A percentile compares a stretch with the other conserved stretches of the same genome.
phyloP scores from a whole-genome alignment of 2,888 invertebrate species.

The Alviniconcha strummeri region DNA sequence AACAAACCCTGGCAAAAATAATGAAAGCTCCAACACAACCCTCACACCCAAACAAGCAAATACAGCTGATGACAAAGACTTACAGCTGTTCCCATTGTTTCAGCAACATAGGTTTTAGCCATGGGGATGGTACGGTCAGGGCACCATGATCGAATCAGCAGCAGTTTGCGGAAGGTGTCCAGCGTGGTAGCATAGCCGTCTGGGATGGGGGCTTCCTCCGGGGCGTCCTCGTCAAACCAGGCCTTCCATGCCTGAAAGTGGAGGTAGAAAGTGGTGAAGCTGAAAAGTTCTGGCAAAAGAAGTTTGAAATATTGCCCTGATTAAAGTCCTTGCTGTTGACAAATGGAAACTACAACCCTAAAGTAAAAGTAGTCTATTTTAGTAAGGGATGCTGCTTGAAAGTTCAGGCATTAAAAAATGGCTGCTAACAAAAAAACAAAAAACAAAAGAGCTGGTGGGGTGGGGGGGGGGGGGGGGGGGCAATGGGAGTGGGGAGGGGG shows the following conservation, averaged over 20 bases:
- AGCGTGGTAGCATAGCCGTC: conserved; percentile 72
- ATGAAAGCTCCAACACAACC: not conserved
- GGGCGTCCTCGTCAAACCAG: conserved; percentile 74
- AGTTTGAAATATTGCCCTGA: too few species aligned
- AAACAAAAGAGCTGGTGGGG: too few species aligned
- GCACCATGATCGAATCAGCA: conserved; percentile 72
- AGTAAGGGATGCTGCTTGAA: too few species aligned
- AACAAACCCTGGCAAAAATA: not conserved
- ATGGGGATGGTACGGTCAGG: conserved; percentile 74
- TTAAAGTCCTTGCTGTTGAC: too few species aligned
- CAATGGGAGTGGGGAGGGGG: too few species aligned
- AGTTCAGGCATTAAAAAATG: too few species aligned
- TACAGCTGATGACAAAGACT: conserved; percentile 30
- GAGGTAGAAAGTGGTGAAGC: too few species aligned
- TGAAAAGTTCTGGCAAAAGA: too few species aligned
- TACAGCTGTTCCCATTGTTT: conserved; percentile 71
- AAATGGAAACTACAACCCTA: too few species aligned
- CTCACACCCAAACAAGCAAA: not conserved
- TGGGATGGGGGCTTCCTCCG: conserved; percentile 71
- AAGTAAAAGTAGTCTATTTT: too few species aligned
- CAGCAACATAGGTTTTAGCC: conserved; percentile 73
- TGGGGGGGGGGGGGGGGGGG: too few species aligned
- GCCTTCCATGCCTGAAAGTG: conserved; percentile 70
- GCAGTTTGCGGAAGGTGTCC: conserved; percentile 71
- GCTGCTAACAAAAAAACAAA: too few species aligned